Base-by-base conservation (phyloP, 2,888 invertebrate genomes). In the Parapristionchus giblindavisi region DNA sequence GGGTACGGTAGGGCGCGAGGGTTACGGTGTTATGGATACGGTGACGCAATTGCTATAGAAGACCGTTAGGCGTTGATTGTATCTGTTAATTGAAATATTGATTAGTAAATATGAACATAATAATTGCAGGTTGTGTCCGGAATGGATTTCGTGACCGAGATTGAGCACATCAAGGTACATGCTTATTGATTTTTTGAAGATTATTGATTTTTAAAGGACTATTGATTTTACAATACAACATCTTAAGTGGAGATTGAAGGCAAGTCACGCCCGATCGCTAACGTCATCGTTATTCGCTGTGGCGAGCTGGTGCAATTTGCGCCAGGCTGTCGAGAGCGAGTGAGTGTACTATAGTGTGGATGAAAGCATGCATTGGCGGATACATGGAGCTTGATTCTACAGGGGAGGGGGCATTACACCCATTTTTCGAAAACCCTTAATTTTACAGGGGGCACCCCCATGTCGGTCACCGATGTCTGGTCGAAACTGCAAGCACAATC, bases 221-320 rank as follows among this genome's bases (percentile, higher is more conserved):
- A 48, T 48, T 14, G 11, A 48, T 48, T 48, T 48, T 48, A 48
- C 48, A 48, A 48, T 48, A 48, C 11, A 48, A 48, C 21, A 48
- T 48, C 11, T n/a, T 6, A 8, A 24, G 8, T 56, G 6, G 24
- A 56, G 56, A 34, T 71, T 48, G 87, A 87, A 73, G 81, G 81
- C 54, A 94, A 94, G 90, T 94, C 93, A 87, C 92, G 95, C 81
- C 98, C 98, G 2, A 90, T 94, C 84, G 93, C 94, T 89, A 95
- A 96, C 91, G 94, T 94, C 74, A 91, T 92, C 87, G 94, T 98
- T 85, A 90, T 92, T 82, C 93, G 94, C 90, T 96, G 96, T 90
- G 98, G 98, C 3, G 96, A 98, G 89, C 92, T 98, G 66, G 92
- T 97, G 27, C 91, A 92, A 76, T 92, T 93, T 88, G n/a, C n/a